Base-by-base conservation (phyloP, 2,797 vertebrate genomes). In the Coilia nasus region DNA sequence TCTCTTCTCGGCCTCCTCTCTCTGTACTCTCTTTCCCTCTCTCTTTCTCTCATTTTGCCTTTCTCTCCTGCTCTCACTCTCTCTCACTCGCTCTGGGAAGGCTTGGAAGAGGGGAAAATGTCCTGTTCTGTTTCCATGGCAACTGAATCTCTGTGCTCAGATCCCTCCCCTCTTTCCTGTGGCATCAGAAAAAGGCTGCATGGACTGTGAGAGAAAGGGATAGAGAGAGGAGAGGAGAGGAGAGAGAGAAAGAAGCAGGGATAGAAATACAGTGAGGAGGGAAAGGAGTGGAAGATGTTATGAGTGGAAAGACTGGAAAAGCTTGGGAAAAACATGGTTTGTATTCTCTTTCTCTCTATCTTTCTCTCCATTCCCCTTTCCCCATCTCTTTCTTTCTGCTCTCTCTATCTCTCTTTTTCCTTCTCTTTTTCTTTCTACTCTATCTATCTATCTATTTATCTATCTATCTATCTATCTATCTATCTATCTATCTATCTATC, bases 61-160 rank as follows among this genome's bases (percentile, higher is more conserved):
- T 21, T 17, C 35, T 14, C 83, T 67, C 57, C 15, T 44, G 54
- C 64, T 56, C 83, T 67, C 83, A 83, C 84, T 78, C 84, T 81
- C 41, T 60, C 62, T 67, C 47, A 59, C 56, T 82, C 80, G 80
- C 80, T 81, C 35, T 80, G 90, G 88, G 88, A 84, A 87, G 83
- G 84, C 60, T 90, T 88, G 89, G 87, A 85, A 67, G 82, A 81
- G 84, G 83, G 85, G 85, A 85, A 89, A 84, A 81, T 84, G 86
- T 91, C 93, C 92, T 82, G 92, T 92, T 88, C 88, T 89, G 94
- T 96, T 94, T 92, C 95, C 94, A 94, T 95, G 92, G 95, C 91
- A 95, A 96, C 95, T 93, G 92, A 91, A 88, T 93, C 94, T 90
- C 89, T 25, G 90, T 90, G 93, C 90, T 14, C 87, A 91, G 90